Evolutionary conservation across 1,140 invertebrate genomes (phyloP).

Genomic region (Drosophila nannoptera): DNA sequence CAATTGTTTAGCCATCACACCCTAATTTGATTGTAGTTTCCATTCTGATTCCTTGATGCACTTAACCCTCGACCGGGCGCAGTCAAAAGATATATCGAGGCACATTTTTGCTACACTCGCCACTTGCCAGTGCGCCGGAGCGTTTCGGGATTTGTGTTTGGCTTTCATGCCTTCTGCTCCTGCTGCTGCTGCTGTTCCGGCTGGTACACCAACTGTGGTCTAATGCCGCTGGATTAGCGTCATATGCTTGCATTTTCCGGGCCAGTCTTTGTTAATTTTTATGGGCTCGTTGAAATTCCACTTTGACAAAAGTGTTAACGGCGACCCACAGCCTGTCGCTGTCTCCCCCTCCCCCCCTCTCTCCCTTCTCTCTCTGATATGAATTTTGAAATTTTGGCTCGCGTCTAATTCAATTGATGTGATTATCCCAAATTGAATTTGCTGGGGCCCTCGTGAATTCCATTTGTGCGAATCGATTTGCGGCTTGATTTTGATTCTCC

Average conservation of each 20-base stretch:
- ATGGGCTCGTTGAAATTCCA: conserved; percentile 71
- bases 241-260: conserved; percentile 78
- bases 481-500: conserved; percentile 31
- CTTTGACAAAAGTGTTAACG: conserved; percentile 36
- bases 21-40: conserved; percentile 79
- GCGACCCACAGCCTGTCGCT: neutral
- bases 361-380: conserved; percentile 52
- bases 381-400: conserved; percentile 68
- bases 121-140: conserved; percentile 68
- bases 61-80: conserved; percentile 67
- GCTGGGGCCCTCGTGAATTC: conserved; percentile 51
- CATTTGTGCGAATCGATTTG: conserved; percentile 30
- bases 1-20: conserved; percentile 79
- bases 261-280: conserved; percentile 69
- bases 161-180: conserved; percentile 30
- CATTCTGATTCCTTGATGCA: conserved; percentile 77
- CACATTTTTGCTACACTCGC: conserved; percentile 59
- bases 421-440: conserved; percentile 74
- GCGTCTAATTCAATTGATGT: conserved; percentile 67
- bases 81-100: neutral
- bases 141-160: conserved; percentile 23
- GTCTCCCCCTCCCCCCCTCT: neutral
- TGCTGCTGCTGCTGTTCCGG: too few species aligned
- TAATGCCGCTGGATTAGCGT: conserved; percentile 75
- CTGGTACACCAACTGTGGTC: conserved; percentile 73